Percentiles rank a stretch among this genome's conserved stretches.
Evolutionary conservation across 2,888 invertebrate species (phyloP).

Genomic region (Troides aeacus): DNA sequence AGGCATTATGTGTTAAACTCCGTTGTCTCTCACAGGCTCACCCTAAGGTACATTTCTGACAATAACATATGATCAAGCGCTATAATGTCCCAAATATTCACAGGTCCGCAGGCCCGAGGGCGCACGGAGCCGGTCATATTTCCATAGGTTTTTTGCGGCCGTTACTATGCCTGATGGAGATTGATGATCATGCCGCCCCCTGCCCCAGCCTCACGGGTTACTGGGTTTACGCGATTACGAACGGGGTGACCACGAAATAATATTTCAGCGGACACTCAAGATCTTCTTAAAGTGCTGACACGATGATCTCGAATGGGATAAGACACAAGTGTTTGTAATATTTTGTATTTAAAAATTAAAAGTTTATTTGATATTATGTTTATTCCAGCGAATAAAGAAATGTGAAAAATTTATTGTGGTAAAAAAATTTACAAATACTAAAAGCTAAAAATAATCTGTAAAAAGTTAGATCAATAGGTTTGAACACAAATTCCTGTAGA

Average conservation of each 20-base stretch:
- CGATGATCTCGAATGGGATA: neutral
- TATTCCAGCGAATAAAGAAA: no score
- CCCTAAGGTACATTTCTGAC: neutral
- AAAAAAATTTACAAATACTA: no score
- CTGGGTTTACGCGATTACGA: constrained; percentile 68
- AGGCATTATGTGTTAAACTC: neutral
- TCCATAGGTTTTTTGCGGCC: constrained; percentile 63
- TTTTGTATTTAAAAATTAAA: no score
- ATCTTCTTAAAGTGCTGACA: neutral
- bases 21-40: neutral
- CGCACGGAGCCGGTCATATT: constrained; percentile 61
- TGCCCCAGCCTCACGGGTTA: constrained; percentile 51
- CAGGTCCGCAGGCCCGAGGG: constrained; percentile 30
- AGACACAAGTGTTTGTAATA: neutral
- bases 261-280: neutral
- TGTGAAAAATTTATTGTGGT: no score
- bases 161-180: constrained; percentile 68
- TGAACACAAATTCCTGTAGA: neutral
- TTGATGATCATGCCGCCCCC: constrained; percentile 65
- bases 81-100: constrained; percentile 28
- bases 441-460: no score
- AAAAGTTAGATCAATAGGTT: neutral
- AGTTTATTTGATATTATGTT: no score
- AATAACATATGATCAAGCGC: constrained; percentile 42
- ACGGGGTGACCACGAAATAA: constrained; percentile 9